These are phyloP conservation scores for Calephelis virginiensis DNA, from an alignment of 1,140 invertebrate species.

Conservation along the genomic window DNA sequence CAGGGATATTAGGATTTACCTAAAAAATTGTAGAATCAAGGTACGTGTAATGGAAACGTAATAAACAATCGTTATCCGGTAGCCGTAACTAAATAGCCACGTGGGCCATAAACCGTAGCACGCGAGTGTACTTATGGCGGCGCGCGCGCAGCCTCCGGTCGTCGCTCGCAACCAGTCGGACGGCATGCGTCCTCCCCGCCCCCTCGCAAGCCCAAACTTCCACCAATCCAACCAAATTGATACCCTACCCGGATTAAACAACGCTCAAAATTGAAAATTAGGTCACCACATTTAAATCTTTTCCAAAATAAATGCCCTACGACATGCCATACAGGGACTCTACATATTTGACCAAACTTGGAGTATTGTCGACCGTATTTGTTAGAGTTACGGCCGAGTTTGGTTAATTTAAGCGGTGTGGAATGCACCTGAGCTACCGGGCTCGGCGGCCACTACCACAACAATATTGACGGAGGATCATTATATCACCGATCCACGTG, in stretches of 20 bases:
- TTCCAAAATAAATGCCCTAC: slow-evolving; percentile 31
- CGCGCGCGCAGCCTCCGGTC: slow-evolving; percentile 74
- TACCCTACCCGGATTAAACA: slow-evolving; percentile 26
- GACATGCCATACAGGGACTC: slow-evolving; percentile 63
- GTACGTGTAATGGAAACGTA: not conserved
- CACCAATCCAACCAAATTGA: slow-evolving; percentile 33
- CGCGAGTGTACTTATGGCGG: slow-evolving; percentile 54
- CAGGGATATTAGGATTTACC: not conserved
- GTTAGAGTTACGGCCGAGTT: slow-evolving; percentile 40
- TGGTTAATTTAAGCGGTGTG: slow-evolving; percentile 27
- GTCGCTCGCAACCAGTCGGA: slow-evolving; percentile 74
- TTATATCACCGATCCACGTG: slow-evolving; percentile 48
- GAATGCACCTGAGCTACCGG: slow-evolving; percentile 68
- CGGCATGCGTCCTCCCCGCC: slow-evolving; percentile 55
- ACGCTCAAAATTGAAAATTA: slow-evolving; percentile 27
- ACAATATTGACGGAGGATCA: slow-evolving; percentile 52
- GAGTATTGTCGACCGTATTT: slow-evolving; percentile 43
- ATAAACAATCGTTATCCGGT: slow-evolving; percentile 6
- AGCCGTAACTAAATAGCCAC: slow-evolving; percentile 38
- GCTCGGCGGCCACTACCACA: slow-evolving; percentile 48
- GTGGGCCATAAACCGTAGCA: slow-evolving; percentile 49
- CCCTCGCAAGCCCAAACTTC: slow-evolving; percentile 54
- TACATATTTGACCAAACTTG: slow-evolving; percentile 53
- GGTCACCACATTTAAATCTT: slow-evolving; percentile 28
- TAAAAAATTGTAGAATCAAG: not conserved